Percentiles rank a stretch among this genome's conserved stretches.
These are phyloP conservation scores for Sardina pilchardus DNA, from an alignment of 2,113 vertebrate genomes.

Conservation along the genomic window DNA sequence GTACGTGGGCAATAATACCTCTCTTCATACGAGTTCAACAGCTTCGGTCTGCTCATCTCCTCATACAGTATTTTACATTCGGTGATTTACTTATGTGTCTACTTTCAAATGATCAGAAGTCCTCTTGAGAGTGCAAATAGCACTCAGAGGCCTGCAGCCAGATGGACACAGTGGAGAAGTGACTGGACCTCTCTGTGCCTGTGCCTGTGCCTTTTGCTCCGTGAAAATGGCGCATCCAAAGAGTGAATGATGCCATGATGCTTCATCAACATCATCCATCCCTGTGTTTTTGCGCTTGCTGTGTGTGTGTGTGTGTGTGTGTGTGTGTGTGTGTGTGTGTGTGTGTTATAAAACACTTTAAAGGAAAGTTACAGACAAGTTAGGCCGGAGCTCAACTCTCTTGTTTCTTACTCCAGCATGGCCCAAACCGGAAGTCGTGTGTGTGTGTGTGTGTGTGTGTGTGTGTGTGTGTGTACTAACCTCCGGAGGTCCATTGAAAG, in stretches of 20 bases:
- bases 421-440: too few species aligned
- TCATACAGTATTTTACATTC: background rate
- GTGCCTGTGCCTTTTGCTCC: background rate
- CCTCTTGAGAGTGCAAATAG: background rate
- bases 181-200: background rate
- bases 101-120: background rate
- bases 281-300: background rate
- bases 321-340: background rate
- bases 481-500: slow-evolving; percentile 94
- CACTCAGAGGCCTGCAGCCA: background rate
- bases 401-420: too few species aligned
- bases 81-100: background rate
- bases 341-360: background rate
- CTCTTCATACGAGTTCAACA: background rate
- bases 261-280: background rate
- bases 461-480: slow-evolving; percentile 59
- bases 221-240: too few species aligned
- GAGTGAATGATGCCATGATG: too few species aligned
- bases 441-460: background rate
- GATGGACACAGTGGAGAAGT: background rate
- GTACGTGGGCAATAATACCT: background rate
- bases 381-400: too few species aligned
- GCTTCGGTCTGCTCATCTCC: background rate
- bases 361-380: too few species aligned
- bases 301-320: background rate